A percentile compares a stretch with the other conserved stretches of the same genome.
phyloP scores from a whole-genome alignment of 2,113 vertebrate species.

The Onychostruthus taczanowskii region DNA sequence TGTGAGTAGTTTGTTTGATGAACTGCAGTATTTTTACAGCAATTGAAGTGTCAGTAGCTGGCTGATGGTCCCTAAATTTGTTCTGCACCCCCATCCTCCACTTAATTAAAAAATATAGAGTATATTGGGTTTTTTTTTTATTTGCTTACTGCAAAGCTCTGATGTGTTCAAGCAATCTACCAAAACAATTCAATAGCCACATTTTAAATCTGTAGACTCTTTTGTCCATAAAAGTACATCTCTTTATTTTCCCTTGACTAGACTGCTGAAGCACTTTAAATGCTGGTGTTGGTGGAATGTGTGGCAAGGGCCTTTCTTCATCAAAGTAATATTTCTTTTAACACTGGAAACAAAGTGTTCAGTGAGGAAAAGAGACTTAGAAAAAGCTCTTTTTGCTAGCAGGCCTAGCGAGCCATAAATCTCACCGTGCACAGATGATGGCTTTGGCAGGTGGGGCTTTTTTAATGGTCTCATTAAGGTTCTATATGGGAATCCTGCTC shows the following conservation, averaged over 20 bases:
- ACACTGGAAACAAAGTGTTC: neutral
- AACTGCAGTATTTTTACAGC: neutral
- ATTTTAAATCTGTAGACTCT: neutral
- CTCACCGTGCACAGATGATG: neutral
- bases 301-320: neutral
- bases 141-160: neutral
- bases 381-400: neutral
- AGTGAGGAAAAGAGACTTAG: neutral
- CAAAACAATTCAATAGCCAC: neutral
- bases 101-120: neutral
- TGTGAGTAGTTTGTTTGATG: neutral
- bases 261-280: neutral
- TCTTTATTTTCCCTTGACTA: neutral
- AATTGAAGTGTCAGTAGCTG: neutral
- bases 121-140: neutral
- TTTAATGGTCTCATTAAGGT: conserved; percentile 8
- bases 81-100: neutral
- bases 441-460: conserved; percentile 11
- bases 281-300: neutral
- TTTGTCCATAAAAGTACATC: neutral
- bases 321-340: neutral
- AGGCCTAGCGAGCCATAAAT: neutral
- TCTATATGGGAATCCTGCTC: neutral
- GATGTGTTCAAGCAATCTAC: neutral
- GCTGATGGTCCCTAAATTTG: neutral